Evolutionary conservation across 2,113 vertebrate species (phyloP), one percentile per base, ranked within the genome.

Genomic region (Erythrocercus mccallii): DNA sequence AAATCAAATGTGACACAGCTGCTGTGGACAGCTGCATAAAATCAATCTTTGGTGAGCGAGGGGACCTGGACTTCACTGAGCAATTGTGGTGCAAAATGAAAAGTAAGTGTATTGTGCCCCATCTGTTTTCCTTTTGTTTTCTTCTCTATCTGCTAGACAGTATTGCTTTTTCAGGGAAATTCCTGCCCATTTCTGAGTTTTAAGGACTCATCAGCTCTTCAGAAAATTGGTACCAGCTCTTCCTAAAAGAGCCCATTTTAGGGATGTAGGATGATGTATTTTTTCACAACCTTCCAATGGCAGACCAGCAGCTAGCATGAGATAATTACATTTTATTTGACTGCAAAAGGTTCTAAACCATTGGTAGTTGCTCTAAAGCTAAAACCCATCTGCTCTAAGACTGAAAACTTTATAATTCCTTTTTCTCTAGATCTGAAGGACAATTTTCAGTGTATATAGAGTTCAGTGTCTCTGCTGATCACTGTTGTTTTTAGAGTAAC

Each of bases 41-140:
- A 85, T 98, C 97, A 12, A 94, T 98, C 78, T 96, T 98, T 83
- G 97, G 97, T 76, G 98, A 98, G 70, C 97, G 99, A 77, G 98
- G 98, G 25, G 98, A 99, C 94, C 98, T 99, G 35, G 99, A 99
- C 96, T 99, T 99, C 95, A 98, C 98, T 40, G 99, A 99, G 87
- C 98, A 99, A 60, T 97, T 99, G 8, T 99, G 99, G 99, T 98
- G 98, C 94, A 98, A 96, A 90, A 98, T 99, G 98, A 98, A 98
- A 94, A 98, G 99, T 99, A 90, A 91, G 98, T 98, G 9, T 71
- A 6, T 17, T 82, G 70, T 53, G 10, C 11, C 19, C 6, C 30
- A 13, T 24, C 16, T 76, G 2, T 21, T 88, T 66, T 44, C 57
- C n/a, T 65, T 71, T 31, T 33, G 5, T 87, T 70, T 30, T 38